Evolutionary conservation across 2,113 vertebrate genomes (phyloP), one percentile per base, ranked within the genome.

Genomic region (Thalassoma bifasciatum): DNA sequence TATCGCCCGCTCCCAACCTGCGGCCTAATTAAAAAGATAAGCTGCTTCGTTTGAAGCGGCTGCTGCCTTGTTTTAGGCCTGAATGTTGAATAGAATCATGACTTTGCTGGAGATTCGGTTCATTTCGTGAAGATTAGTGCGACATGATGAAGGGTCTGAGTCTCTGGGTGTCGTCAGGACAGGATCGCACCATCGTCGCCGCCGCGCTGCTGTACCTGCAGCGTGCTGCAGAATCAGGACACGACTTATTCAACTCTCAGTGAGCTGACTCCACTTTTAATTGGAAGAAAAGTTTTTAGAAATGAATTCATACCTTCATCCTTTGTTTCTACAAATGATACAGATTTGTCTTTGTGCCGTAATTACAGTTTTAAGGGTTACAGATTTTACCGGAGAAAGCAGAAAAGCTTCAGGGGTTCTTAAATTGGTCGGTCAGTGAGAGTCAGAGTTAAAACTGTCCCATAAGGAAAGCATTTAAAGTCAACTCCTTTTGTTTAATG

Each of bases 1-100:
- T 75, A 86, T 81, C 58, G 44, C 82, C 59, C 24, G 49, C 81
- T 87, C 87, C 75, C 85, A 84, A 87, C 82, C 89, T 81, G 88
- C 75, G 17, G 88, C 86, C 86, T 90, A 88, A 91, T 90, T 90
- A 90, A 88, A 89, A 89, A 91, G 86, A 90, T 90, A 90, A 91
- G 90, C 73, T 53, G 79, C 83, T 75, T 26, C 58, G 72, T 88
- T 88, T 87, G 85, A 87, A 87, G 85, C 49, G 50, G 72, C 76
- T 34, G 69, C 77, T 16, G 81, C 79, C 84, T 85, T 89, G 88
- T 91, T 86, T 91, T 63, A 19, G 40, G 2, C 16, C 37, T 86
- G 87, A 89, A 89, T 88, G 75, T 87, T 91, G 84, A 91, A 68
- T 2, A 73, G 85, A 85, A 72, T 74, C 84, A 57, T 46, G 64